Percentiles rank a stretch among this genome's conserved stretches.
These are phyloP conservation scores for Lapara coniferarum DNA, from an alignment of 2,888 invertebrate genomes.

Conservation along the genomic window DNA sequence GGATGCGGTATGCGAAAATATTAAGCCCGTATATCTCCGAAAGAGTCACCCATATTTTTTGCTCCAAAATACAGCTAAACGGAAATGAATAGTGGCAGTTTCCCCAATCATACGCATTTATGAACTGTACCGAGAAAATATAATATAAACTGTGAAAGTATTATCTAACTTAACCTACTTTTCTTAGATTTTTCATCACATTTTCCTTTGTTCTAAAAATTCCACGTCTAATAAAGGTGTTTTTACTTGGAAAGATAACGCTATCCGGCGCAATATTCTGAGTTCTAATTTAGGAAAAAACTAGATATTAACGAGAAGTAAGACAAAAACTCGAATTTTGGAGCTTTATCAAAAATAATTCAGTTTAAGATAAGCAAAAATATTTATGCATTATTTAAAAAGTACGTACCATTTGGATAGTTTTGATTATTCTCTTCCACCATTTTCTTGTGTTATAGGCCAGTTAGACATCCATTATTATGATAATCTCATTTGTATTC, in stretches of 20 bases:
- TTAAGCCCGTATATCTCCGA: background rate
- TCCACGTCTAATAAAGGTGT: slow-evolving; percentile 17
- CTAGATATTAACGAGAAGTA: no score
- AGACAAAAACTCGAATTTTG: no score
- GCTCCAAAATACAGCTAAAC: background rate
- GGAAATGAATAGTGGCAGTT: background rate
- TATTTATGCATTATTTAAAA: no score
- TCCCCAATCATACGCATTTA: background rate
- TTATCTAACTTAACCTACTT: slow-evolving; percentile 13
- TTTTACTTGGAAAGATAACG: slow-evolving; percentile 5
- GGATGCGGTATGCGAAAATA: no score
- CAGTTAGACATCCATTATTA: no score
- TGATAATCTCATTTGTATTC: no score
- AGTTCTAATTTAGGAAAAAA: background rate
- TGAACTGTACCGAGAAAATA: background rate
- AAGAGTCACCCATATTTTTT: background rate
- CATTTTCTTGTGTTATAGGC: no score
- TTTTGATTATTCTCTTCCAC: no score
- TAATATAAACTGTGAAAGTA: slow-evolving; percentile 12
- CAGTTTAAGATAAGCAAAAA: no score
- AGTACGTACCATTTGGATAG: no score
- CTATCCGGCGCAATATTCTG: slow-evolving; percentile 1
- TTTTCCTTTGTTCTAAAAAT: slow-evolving; percentile 16
- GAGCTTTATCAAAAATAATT: no score
- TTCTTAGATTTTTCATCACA: background rate